Percentiles rank a stretch among this genome's conserved stretches.
Evolutionary conservation across 2,113 vertebrate genomes (phyloP).

Genomic region (Lethenteron reissneri): DNA sequence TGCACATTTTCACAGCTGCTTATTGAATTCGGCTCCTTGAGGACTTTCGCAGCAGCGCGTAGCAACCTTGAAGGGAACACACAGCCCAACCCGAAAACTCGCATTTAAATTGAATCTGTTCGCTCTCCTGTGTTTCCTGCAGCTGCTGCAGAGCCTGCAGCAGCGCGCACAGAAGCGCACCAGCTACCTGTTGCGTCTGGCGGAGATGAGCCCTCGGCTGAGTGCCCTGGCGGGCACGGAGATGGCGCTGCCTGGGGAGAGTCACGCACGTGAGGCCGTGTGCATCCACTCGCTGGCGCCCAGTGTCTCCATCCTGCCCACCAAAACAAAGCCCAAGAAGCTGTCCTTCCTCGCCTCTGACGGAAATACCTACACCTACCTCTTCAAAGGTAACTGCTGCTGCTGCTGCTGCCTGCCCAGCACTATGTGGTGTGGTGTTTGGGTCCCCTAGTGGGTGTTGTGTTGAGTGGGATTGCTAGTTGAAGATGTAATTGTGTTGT

Average conservation of each 20-base stretch:
- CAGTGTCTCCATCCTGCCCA: constrained; percentile 84
- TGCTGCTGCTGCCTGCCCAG: too few species aligned
- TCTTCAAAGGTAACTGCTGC: constrained; percentile 63
- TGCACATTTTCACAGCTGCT: too few species aligned
- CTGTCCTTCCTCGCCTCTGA: constrained; percentile 82
- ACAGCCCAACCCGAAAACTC: too few species aligned
- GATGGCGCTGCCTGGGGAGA: constrained; percentile 74
- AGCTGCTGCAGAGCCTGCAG: constrained; percentile 93
- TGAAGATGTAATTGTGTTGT: too few species aligned
- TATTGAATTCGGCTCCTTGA: too few species aligned
- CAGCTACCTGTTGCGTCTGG: constrained; percentile 64
- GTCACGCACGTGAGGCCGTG: constrained; percentile 40
- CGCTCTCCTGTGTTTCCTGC: constrained; percentile 9
- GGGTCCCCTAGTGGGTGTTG: too few species aligned
- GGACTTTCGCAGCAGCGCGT: too few species aligned
- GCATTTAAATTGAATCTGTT: background rate
- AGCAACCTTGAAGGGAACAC: too few species aligned
- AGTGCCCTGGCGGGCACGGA: constrained; percentile 65
- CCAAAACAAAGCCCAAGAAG: constrained; percentile 97
- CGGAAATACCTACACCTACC: constrained; percentile 76
- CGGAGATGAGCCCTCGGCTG: constrained; percentile 84
- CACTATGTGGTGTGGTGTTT: too few species aligned
- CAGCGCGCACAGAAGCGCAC: constrained; percentile 84
- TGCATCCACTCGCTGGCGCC: constrained; percentile 80
- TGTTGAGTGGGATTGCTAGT: too few species aligned